Evolutionary conservation across 2,888 invertebrate species (phyloP), one percentile per base, ranked within the genome.

Genomic region (Lochmaea crataegi): DNA sequence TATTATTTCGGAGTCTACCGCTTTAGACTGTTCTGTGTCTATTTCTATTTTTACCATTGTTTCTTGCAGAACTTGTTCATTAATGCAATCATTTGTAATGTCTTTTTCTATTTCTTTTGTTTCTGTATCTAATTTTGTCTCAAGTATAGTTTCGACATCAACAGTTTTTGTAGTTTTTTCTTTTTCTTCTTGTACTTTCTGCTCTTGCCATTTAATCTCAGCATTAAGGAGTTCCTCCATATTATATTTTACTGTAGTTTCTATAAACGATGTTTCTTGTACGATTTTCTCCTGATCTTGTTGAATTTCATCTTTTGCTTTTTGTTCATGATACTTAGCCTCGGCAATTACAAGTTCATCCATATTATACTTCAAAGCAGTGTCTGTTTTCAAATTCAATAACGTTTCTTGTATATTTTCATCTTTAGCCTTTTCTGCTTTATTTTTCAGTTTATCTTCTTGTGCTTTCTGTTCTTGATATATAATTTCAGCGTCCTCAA

Each of bases 401-500:
- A 53, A 10, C 18, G 18, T 7, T 53, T 53, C 53, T 18, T 26
- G 70, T 38, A 38, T 12, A 7, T 51, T n/a, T 14, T 63, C 70
- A 64, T 75, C 41, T 32, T 65, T 14, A 32, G 10, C 65, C 0
- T 18, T 42, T 32, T 7, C 26, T 2, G 12, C 41, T 16, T 14
- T 16, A 56, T 16, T 9, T 63, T 18, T 45, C 11, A 60, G 2
- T 32, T 69, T 53, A 14, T 5, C 57, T 38, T 38, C 32, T 12
- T 57, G 9, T 11, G 53, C 14, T 60, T 64, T 63, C 65, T 68
- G 38, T 71, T 80, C 78, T 60, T 80, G 79, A 80, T 80, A 82
- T 38, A 74, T 72, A 16, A 71, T 76, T 78, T 82, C 81, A 53
- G 81, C 79, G 42, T 79, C 74, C 16, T 74, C 16, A n/a, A 81